These are phyloP conservation scores for Benitochromis conjunctus DNA, from an alignment of 2,113 vertebrate genomes.

Conservation along the genomic window DNA sequence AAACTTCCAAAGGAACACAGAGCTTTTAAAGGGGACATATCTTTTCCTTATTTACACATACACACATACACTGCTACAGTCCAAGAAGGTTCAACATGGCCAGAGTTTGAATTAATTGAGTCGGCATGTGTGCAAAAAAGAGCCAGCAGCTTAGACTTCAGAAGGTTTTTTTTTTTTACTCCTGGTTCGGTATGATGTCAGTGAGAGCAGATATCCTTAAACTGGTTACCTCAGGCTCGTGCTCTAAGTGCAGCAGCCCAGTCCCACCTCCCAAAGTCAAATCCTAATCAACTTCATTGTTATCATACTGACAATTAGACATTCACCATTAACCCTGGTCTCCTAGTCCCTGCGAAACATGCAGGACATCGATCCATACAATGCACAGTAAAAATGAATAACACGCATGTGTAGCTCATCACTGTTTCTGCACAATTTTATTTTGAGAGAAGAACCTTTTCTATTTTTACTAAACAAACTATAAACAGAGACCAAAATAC, in stretches of 20 bases:
- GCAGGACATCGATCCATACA: not conserved
- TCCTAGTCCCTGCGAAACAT: not conserved
- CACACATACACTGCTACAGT: not conserved
- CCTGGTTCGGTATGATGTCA: not conserved
- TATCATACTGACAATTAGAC: not conserved
- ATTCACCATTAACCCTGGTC: not conserved
- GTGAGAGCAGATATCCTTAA: not conserved
- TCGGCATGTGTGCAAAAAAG: not conserved
- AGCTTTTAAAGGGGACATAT: not conserved
- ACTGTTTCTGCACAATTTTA: not conserved
- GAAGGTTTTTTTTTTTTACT: fast-evolving
- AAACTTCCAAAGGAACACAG: not conserved
- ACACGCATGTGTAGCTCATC: not conserved
- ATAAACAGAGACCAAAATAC: not conserved
- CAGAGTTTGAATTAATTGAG: not conserved
- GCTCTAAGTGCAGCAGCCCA: not conserved
- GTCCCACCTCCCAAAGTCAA: not conserved
- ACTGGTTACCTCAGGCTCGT: not conserved
- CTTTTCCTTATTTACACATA: no score
- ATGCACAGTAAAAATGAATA: not conserved
- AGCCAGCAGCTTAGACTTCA: not conserved
- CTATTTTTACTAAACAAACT: not conserved
- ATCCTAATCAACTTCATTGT: not conserved
- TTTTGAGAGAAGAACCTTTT: not conserved
- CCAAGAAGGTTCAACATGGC: not conserved